Base-by-base conservation (phyloP, 2,888 invertebrate species). In the Meloe dianella region DNA sequence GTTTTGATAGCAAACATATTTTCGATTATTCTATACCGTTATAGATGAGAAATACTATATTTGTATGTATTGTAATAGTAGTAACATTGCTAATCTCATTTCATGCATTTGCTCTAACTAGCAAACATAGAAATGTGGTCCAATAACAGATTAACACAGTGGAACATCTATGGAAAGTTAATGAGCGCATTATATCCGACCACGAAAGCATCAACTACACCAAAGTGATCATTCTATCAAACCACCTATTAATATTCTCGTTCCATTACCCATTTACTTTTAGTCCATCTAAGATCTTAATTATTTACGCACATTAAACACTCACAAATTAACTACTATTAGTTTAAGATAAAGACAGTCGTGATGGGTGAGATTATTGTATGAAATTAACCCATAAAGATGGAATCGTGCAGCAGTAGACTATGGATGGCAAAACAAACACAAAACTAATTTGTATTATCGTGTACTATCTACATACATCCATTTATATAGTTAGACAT, bases 211-310 rank as follows among this genome's bases (percentile, higher is more conserved):
- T 12, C 58, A 58, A 10, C 58, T 5, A 17, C 59, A 59, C 20
- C 35, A 59, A 30, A 30, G 32, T 59, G 30, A 59, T 32, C 59
- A 59, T 38, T 8, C 38, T 30, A 22, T 30, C 59, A 57, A 2
- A 17, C 24, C 35, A 38, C 35, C 35, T 2, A 14, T 59, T 14
- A 20, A 22, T 10, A 51, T 51, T 22, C 22, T 51, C 24, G 10
- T 24, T 12, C 24, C 4, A 51, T 24, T 51, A 10, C 22, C 12
- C 24, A 51, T 51, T 12, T 51, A 51, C 24, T 51, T 24, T 6
- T 5, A 24, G 10, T 10, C 51, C 10, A 51, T 51, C 10, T 4
- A 22, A 12, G 10, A 24, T 51, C 51, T 51, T 14, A 47, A 2
- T n/a, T 20, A 41, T n/a, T 17, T 41, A 41, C n/a, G 14, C 38